A percentile compares a stretch with the other conserved stretches of the same genome.
phyloP scores from a whole-genome alignment of 2,797 vertebrate species.

The Bradypodion pumilum region DNA sequence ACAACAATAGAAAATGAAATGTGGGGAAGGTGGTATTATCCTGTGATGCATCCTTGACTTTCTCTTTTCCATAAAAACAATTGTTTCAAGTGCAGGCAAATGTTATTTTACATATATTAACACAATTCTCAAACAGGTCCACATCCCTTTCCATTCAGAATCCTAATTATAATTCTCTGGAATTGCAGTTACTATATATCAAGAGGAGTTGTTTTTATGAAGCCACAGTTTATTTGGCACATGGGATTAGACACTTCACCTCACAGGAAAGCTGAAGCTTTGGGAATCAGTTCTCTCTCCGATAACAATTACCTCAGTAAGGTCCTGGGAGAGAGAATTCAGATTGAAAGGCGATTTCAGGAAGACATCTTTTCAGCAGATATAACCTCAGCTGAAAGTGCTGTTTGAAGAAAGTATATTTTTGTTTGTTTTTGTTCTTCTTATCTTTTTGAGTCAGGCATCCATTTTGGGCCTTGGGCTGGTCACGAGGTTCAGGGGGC shows the following conservation, averaged over 20 bases:
- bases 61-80: background rate
- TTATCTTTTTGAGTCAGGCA: background rate
- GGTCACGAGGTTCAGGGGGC: no score
- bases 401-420: background rate
- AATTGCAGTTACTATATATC: background rate
- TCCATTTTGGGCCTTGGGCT: no score
- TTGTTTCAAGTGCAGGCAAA: background rate
- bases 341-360: background rate
- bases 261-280: background rate
- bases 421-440: no score
- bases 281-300: background rate
- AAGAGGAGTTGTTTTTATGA: background rate
- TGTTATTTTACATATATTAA: background rate
- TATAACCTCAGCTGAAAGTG: background rate
- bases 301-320: background rate
- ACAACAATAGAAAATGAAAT: background rate
- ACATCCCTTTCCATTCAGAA: background rate
- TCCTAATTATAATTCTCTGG: background rate
- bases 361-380: background rate
- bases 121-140: background rate
- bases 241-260: background rate
- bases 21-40: background rate
- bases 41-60: background rate
- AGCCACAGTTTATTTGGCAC: background rate
- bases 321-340: background rate